These are phyloP conservation scores for Syngnathus acus DNA, from an alignment of 2,797 vertebrate species.

Conservation along the genomic window DNA sequence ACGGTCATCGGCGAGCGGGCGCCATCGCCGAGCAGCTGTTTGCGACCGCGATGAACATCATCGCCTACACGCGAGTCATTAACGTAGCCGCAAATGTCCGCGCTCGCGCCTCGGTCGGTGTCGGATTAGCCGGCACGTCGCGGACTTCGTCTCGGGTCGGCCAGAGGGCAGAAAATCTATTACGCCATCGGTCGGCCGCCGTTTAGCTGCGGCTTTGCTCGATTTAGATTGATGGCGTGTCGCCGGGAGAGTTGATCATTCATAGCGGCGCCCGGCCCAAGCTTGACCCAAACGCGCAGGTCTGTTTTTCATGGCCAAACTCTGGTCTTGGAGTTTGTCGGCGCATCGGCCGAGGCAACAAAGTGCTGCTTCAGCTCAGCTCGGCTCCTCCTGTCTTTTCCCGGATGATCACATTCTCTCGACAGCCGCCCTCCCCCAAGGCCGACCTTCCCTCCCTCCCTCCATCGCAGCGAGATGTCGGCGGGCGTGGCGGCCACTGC, in stretches of 20 bases:
- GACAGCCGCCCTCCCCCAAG: slow-evolving; percentile 19
- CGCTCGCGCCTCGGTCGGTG: slow-evolving; percentile 23
- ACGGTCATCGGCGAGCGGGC: slow-evolving; percentile 42
- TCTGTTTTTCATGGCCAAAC: slow-evolving; percentile 34
- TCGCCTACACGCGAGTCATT: slow-evolving; percentile 45
- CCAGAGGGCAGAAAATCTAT: slow-evolving; percentile 59
- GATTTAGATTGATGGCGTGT: slow-evolving; percentile 63
- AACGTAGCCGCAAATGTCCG: slow-evolving; percentile 23
- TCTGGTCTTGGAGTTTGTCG: no score
- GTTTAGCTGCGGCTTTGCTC: slow-evolving; percentile 38
- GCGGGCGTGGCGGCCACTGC: slow-evolving; percentile 42
- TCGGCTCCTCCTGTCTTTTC: not conserved
- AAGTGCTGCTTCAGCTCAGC: not conserved
- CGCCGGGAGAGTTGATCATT: slow-evolving; percentile 55
- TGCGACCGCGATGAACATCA: slow-evolving; percentile 48
- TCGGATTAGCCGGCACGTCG: slow-evolving; percentile 60
- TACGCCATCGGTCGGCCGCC: slow-evolving; percentile 50
- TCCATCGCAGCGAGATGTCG: slow-evolving; percentile 48
- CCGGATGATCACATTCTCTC: slow-evolving; percentile 1
- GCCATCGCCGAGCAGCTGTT: slow-evolving; percentile 55
- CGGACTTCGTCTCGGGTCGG: slow-evolving; percentile 42
- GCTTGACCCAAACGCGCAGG: slow-evolving; percentile 35
- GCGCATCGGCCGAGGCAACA: no score
- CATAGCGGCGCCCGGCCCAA: slow-evolving; percentile 53
- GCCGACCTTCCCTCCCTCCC: slow-evolving; percentile 21